Conservation (phyloP, 2,113 vertebrate species). For the Felis chaus region DNA sequence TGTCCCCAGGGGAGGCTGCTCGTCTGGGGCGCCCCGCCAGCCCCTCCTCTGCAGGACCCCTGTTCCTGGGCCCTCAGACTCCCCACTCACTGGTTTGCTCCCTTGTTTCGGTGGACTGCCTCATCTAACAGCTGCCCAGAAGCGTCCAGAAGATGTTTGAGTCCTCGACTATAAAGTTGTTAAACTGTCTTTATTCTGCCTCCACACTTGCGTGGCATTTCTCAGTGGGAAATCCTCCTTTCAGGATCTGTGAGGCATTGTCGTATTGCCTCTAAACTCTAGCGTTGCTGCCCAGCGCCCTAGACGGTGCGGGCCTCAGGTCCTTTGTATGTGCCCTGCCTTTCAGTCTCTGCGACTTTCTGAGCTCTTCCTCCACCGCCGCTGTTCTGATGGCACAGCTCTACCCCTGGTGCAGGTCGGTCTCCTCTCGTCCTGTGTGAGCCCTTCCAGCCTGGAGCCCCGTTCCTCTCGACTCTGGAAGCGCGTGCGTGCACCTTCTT, state of each 20-base stretch:
- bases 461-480: neutral
- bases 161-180: neutral
- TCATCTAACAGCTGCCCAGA: neutral
- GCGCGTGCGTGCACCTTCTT: fast-evolving
- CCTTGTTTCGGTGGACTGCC: neutral
- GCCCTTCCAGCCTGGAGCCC: too few relatives aligned
- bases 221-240: neutral
- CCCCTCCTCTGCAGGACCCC: neutral
- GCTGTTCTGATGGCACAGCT: neutral
- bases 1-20: neutral
- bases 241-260: fast-evolving
- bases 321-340: neutral
- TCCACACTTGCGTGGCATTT: too few relatives aligned
- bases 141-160: neutral
- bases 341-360: neutral
- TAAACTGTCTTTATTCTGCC: neutral
- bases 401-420: neutral
- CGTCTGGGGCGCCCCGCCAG: neutral
- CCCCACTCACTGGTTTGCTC: neutral
- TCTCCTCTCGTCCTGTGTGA: neutral
- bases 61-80: neutral
- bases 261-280: fast-evolving
- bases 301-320: fast-evolving
- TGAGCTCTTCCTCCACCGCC: neutral
- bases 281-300: fast-evolving